Evolutionary conservation across 2,888 invertebrate genomes (phyloP), one percentile per base, ranked within the genome.

Genomic region (Eristalis intricaria): DNA sequence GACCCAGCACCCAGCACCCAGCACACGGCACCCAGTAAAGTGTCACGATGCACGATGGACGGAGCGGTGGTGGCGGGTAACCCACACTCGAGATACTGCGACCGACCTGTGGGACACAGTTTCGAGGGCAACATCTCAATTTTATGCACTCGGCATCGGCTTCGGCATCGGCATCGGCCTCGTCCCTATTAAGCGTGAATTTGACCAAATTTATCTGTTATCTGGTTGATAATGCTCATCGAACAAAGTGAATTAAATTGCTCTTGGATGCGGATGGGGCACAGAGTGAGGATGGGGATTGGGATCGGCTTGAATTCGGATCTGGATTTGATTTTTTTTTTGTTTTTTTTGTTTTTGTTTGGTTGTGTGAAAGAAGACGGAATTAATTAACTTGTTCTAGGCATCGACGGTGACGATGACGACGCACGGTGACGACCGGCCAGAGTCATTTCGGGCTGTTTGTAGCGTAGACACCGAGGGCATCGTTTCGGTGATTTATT

Each of bases 231-330:
- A 92, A 92, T 92, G 92, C 92, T 92, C 92, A 92, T 91, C 92
- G 93, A 92, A 92, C 92, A 92, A 92, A 92, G 92, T 92, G 93
- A 92, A 92, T 92, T 92, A 91, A 92, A 92, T 92, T 92, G 92
- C 79, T 86, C 82, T 84, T 70, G 60, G 64, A 35, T 19, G 66
- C 58, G 19, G 77, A 60, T 68, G 50, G 50, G 50, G 50, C 19
- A 50, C 8, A 19, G 50, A 50, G 19, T 19, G 50, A n/a, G 19
- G 50, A 19, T 15, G 2, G 40, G 76, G 19, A 15, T 15, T 40
- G 69, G 29, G 40, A 65, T 65, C 63, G 75, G 65, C 43, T 66
- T 66, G 65, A 56, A 43, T 38, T 65, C 68, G 63, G 43, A 60
- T 50, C 8, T 22, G 65, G 23, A 40, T 68, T 26, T 63, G 29